Evolutionary conservation across 2,113 vertebrate species (phyloP), one percentile per base, ranked within the genome.

Genomic region (Eidolon helvum): DNA sequence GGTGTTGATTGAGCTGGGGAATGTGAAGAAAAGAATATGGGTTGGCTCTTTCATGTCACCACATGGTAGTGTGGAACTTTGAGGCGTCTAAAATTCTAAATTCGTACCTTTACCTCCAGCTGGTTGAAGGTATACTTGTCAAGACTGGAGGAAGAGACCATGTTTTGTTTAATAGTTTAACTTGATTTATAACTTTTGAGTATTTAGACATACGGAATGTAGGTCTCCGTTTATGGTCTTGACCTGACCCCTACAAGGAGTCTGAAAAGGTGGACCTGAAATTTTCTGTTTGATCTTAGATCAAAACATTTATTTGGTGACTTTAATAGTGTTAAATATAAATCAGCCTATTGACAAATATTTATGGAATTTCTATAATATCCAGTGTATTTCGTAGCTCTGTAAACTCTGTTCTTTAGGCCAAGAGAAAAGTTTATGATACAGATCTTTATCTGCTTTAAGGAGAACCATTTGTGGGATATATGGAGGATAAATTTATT

Each of bases 121-220:
- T 82, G 22, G 30, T 40, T 83, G 35, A 68, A 93, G 35, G 45
- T 63, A 8, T 68, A 28, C 75, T 93, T 95, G 69, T 83, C 38
- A 79, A 68, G 88, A 72, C 4, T 94, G 15, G 66, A 83, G 33
- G 82, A 30, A 80, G 78, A 40, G 61, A 10, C 28, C 24, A 5
- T 65, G 66, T 90, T 87, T 90, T 88, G 75, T 87, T 87, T 90
- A 89, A 53, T 79, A 87, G 78, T 83, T 88, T 77, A 72, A 57
- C 63, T 79, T 84, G 35, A 71, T 68, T 38, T 83, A 38, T 87
- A 79, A 80, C 65, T 86, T 95, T 65, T n/a, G 83, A 79, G 43
- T 75, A 69, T 69, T 57, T 77, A 95, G 82, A 48, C 4, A 22
- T 28, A 28, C 77, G 53, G 69, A 90, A 38, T 50, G 15, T 90